These are phyloP conservation scores for Apostichopus parvimensis DNA, from an alignment of 35 echinoderm and acorn worm genomes.

Conservation along the genomic window DNA sequence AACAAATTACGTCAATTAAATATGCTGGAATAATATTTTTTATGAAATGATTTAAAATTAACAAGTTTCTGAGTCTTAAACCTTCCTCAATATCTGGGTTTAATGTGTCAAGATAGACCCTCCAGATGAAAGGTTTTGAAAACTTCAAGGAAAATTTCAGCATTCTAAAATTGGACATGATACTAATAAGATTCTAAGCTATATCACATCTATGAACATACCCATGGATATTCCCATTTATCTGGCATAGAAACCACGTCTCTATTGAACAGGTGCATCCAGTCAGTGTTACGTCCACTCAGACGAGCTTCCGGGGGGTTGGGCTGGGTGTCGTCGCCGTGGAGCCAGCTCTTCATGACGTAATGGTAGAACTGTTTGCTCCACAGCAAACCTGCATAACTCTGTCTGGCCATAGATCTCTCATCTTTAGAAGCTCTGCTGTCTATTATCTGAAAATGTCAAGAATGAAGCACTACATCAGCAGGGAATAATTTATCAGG, in stretches of 20 bases:
- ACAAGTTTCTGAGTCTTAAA: too few species aligned
- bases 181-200: too few species aligned
- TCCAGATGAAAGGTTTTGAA: too few species aligned
- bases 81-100: too few species aligned
- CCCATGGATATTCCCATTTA: constrained; percentile 99
- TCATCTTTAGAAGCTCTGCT: constrained; percentile 46
- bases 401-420: constrained; percentile 72
- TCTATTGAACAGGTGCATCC: constrained; percentile 97
- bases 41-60: too few species aligned
- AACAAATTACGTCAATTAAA: too few species aligned
- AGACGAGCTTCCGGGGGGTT: constrained; percentile 67
- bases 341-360: constrained; percentile 91
- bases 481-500: too few species aligned
- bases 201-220: constrained; percentile 37
- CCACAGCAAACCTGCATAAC: constrained; percentile 94
- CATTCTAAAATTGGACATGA: too few species aligned
- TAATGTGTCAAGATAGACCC: too few species aligned
- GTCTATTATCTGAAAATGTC: constrained; percentile 64
- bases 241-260: constrained; percentile 99
- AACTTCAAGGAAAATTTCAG: too few species aligned
- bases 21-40: too few species aligned
- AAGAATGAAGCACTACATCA: too few species aligned
- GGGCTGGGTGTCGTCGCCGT: constrained; percentile 78
- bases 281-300: constrained; percentile 76
- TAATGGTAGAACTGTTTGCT: constrained; percentile 99